Conservation (phyloP, 1,140 invertebrate genomes). For the Bombus balteatus region DNA sequence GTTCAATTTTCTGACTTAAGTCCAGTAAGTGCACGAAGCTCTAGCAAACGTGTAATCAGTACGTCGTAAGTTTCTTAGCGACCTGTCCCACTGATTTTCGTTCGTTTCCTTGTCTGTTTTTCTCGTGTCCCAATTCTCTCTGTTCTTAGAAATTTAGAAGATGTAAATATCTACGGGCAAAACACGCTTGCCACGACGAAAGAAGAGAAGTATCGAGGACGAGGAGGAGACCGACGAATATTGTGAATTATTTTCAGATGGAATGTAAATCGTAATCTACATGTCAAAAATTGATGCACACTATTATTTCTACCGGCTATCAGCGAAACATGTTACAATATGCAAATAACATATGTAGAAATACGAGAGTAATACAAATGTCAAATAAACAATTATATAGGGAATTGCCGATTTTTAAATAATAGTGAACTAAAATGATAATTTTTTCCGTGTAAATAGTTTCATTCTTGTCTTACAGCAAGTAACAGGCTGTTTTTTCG, state of each 20-base stretch:
- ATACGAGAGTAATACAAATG: too few relatives aligned
- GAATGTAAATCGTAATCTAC: background rate
- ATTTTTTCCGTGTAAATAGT: too few relatives aligned
- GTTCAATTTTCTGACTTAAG: background rate
- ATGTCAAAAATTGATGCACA: too few relatives aligned
- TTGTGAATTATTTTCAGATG: background rate
- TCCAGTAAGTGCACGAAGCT: too few relatives aligned
- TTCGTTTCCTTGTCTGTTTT: background rate
- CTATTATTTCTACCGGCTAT: too few relatives aligned
- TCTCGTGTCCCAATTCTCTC: background rate
- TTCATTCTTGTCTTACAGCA: too few relatives aligned
- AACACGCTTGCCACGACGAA: background rate
- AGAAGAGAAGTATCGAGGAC: background rate
- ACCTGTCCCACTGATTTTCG: background rate
- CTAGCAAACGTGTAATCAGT: background rate
- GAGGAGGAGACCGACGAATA: background rate
- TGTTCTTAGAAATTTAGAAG: background rate
- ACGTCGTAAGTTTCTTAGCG: background rate
- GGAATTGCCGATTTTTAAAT: too few relatives aligned
- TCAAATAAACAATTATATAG: too few relatives aligned
- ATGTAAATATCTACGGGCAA: constrained; percentile 7
- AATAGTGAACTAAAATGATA: too few relatives aligned
- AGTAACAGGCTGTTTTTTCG: too few relatives aligned
- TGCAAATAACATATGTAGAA: too few relatives aligned
- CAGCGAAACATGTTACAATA: too few relatives aligned